phyloP scores from a whole-genome alignment of 2,113 vertebrate genomes.

The Chlorodrepanis virens region DNA sequence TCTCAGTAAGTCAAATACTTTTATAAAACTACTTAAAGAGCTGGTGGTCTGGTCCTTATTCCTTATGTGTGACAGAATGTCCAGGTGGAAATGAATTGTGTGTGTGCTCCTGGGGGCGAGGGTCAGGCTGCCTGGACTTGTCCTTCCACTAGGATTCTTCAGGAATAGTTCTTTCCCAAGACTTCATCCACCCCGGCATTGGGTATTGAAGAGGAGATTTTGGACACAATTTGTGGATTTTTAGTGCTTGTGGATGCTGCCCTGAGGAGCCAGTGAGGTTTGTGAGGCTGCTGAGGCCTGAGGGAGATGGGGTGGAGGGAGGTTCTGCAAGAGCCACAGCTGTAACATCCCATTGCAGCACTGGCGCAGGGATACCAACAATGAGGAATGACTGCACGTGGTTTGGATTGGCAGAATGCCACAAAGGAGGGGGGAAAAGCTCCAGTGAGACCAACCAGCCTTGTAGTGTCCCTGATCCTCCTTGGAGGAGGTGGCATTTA shows the following conservation, averaged over 20 bases:
- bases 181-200: rapidly evolving
- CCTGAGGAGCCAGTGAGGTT: neutral
- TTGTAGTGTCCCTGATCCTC: neutral
- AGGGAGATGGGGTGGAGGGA: neutral
- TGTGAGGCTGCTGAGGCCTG: neutral
- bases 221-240: neutral
- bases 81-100: neutral
- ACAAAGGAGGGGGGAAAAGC: neutral
- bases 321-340: neutral
- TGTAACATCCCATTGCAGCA: neutral
- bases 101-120: neutral
- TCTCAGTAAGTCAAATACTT: constrained; percentile 69
- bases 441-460: neutral
- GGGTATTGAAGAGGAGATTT: neutral
- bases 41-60: neutral
- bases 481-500: neutral
- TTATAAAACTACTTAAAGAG: constrained; percentile 70
- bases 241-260: neutral
- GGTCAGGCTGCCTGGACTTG: neutral
- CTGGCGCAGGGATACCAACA: rapidly evolving
- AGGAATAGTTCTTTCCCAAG: neutral
- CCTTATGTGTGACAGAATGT: neutral
- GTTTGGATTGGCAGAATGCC: neutral
- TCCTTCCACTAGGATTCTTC: neutral
- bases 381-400: neutral